Conservation (phyloP, 1,140 invertebrate species). For the Ceratosolen solmsi region DNA sequence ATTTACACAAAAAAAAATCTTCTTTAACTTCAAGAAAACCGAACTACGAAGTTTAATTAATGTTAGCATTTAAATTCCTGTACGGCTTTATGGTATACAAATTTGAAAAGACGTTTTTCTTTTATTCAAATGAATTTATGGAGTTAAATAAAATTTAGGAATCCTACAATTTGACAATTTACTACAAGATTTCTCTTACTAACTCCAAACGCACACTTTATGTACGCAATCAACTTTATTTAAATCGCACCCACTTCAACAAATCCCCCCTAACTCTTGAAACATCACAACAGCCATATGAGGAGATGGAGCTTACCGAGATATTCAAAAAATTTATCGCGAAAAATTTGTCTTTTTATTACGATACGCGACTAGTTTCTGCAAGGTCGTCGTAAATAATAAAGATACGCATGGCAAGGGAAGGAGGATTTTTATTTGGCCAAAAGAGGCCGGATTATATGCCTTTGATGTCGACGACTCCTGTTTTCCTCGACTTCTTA, state of each 20-base stretch:
- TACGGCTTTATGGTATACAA: background rate
- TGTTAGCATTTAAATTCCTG: background rate
- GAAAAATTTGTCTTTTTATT: constrained; percentile 38
- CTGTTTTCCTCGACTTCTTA: background rate
- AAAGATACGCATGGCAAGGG: background rate
- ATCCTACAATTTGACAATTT: background rate
- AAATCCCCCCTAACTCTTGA: no score
- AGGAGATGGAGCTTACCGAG: background rate
- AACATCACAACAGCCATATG: no score
- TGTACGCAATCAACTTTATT: no score
- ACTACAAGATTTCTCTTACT: background rate
- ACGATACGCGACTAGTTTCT: constrained; percentile 2
- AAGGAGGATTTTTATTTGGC: constrained; percentile 1
- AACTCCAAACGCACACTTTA: background rate
- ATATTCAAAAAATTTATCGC: constrained; percentile 29
- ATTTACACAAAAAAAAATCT: background rate
- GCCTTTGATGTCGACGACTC: background rate
- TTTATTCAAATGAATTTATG: background rate
- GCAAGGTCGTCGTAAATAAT: constrained; percentile 29
- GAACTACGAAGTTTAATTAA: background rate
- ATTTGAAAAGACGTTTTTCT: background rate
- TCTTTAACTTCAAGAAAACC: background rate
- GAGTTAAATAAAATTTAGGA: background rate
- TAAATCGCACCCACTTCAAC: no score
- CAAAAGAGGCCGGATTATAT: background rate